Base-by-base conservation (phyloP, 2,888 invertebrate genomes). In the Cephus spinipes region DNA sequence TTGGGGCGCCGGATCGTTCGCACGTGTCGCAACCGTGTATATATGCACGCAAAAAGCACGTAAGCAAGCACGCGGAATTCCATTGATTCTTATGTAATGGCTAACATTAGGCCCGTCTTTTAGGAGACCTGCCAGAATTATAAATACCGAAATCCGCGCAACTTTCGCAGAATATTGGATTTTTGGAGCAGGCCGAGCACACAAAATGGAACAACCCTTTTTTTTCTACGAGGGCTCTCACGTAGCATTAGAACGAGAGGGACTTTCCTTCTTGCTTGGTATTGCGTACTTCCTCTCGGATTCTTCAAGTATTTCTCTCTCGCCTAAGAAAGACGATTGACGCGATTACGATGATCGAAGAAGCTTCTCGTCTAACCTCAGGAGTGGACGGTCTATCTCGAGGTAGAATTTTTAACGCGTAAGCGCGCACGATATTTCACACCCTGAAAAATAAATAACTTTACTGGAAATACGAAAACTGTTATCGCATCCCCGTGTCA, bases 81-180 rank as follows among this genome's bases (percentile, higher is more conserved):
- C 55, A 23, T 31, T 1, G 71, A 71, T 71, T 12, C 12, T 86
- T 89, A 86, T 85, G 89, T 82, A 90, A 90, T 83, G 80, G 74
- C 88, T 86, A 87, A 88, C 88, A 89, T 90, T 89, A 88, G 88
- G 84, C 76, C 79, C 81, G 83, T 83, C 79, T 81, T 82, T 81
- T 77, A 79, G 79, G 81, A 84, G 84, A 87, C 83, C 88, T 90
- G 90, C 90, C 90, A 90, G 84, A 86, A 89, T 90, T 90, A 90
- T 90, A 90, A 90, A 90, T 90, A 90, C 87, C 89, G 88, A 85
- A 87, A 88, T 88, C 88, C 84, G 84, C 84, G 83, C 83, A 83
- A 85, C 85, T 33, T 71, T 71, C 71, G 71, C 71, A 3, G 71
- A 71, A 71, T 71, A 31, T 71, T 15, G 31, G 71, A 71, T 15